Evolutionary conservation across 2,888 invertebrate genomes (phyloP).

Genomic region (Megamerina dolium): DNA sequence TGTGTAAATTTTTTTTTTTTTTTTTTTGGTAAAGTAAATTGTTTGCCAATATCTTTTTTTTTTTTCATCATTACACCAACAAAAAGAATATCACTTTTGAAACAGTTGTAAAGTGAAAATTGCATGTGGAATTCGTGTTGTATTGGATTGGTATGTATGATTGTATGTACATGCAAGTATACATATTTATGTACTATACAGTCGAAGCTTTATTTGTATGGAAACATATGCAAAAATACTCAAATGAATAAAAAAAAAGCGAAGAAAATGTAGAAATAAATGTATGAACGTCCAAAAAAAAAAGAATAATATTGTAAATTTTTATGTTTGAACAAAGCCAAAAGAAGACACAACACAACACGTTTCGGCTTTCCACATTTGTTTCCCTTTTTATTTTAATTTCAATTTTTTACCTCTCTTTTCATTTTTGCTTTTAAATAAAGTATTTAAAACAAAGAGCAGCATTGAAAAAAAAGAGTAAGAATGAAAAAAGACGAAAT

Average conservation of each 20-base stretch:
- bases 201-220: not conserved
- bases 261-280: conserved; percentile 4
- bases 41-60: conserved; percentile 32
- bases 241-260: conserved; percentile 29
- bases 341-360: not conserved
- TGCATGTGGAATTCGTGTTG: too few species aligned
- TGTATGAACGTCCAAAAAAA: not conserved
- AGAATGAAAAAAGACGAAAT: too few species aligned
- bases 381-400: too few species aligned
- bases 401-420: not conserved
- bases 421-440: conserved; percentile 6
- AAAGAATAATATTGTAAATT: conserved; percentile 12
- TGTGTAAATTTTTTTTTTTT: conserved; percentile 41
- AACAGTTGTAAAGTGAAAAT: conserved; percentile 13
- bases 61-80: conserved; percentile 3
- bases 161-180: too few species aligned
- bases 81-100: conserved; percentile 6
- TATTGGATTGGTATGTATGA: too few species aligned
- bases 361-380: not conserved
- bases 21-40: conserved; percentile 35
- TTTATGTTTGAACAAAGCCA: conserved; percentile 10
- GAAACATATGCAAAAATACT: conserved; percentile 8
- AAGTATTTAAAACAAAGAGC: conserved; percentile 4
- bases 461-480: conserved; percentile 8
- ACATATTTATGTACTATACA: too few species aligned